These are phyloP conservation scores for Clamator glandarius DNA, from an alignment of 2,797 vertebrate genomes.

Conservation along the genomic window DNA sequence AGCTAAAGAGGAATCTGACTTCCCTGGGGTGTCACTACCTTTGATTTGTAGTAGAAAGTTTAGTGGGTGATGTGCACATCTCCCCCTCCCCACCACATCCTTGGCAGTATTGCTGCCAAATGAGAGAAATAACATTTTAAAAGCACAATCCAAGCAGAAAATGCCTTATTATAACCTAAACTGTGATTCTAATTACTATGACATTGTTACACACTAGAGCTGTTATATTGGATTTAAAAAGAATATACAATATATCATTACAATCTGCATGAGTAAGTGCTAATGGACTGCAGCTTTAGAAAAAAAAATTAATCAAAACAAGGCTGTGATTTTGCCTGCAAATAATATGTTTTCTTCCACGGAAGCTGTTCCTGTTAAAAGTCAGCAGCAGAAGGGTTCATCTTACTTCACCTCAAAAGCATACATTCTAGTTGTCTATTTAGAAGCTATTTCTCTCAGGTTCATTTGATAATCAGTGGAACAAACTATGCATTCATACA, in stretches of 20 bases:
- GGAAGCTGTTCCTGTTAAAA: background rate
- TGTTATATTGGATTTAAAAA: conserved; percentile 33
- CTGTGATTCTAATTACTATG: conserved; percentile 37
- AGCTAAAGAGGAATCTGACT: background rate
- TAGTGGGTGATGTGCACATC: background rate
- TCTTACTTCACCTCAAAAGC: background rate
- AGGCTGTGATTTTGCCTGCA: conserved; percentile 25
- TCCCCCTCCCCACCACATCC: background rate
- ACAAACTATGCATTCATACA: background rate
- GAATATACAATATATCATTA: conserved; percentile 27
- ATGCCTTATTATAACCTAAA: conserved; percentile 10
- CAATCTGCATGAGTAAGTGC: conserved; percentile 20
- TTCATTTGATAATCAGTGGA: background rate
- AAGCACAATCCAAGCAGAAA: background rate
- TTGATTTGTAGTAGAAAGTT: background rate
- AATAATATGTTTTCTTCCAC: background rate
- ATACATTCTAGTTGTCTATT: background rate
- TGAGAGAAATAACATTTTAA: conserved; percentile 12
- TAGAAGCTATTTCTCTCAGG: background rate
- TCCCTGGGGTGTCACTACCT: background rate
- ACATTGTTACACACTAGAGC: conserved; percentile 14
- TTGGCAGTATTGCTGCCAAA: conserved; percentile 1
- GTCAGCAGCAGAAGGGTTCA: background rate
- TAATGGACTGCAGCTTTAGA: conserved; percentile 40
- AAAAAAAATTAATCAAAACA: conserved; percentile 35